A percentile compares a stretch with the other conserved stretches of the same genome.
phyloP scores from a whole-genome alignment of 2,113 vertebrate genomes.

The Gymnocephalus cernua region DNA sequence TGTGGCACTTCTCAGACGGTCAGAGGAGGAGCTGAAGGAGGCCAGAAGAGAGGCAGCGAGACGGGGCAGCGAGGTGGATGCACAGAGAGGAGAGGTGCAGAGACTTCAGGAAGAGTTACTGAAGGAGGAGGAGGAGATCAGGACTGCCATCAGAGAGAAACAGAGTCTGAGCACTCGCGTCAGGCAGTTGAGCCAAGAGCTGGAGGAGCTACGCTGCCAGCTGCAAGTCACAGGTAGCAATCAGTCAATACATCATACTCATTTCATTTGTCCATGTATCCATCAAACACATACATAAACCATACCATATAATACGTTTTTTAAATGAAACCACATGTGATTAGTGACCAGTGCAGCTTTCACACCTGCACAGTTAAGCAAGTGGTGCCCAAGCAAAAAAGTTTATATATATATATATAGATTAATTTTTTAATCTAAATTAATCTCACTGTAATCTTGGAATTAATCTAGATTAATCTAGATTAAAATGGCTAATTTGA shows the following conservation, averaged over 20 bases:
- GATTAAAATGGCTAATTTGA: no score
- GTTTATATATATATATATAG: no score
- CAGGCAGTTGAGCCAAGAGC: conserved; percentile 46
- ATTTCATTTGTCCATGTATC: conserved; percentile 9
- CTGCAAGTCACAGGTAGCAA: conserved; percentile 68
- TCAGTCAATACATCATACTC: conserved; percentile 20
- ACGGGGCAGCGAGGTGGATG: conserved; percentile 31
- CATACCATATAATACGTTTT: background rate
- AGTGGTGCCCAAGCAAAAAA: background rate
- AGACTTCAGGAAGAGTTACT: conserved; percentile 51
- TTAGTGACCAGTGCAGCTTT: background rate
- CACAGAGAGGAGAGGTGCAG: conserved; percentile 41
- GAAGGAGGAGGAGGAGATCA: conserved; percentile 48
- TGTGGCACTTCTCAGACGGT: conserved; percentile 40
- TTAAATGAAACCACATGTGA: background rate
- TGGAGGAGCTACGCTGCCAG: conserved; percentile 47
- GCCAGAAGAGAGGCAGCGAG: conserved; percentile 37
- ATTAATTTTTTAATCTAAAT: no score
- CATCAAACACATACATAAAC: background rate
- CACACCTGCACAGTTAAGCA: background rate
- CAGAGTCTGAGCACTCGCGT: conserved; percentile 38
- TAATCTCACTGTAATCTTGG: no score
- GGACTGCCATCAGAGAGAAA: conserved; percentile 46
- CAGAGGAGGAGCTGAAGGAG: conserved; percentile 63
- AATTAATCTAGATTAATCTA: no score